Evolutionary conservation across 2,113 vertebrate genomes (phyloP), one percentile per base, ranked within the genome.

Genomic region (Colinus virginianus): DNA sequence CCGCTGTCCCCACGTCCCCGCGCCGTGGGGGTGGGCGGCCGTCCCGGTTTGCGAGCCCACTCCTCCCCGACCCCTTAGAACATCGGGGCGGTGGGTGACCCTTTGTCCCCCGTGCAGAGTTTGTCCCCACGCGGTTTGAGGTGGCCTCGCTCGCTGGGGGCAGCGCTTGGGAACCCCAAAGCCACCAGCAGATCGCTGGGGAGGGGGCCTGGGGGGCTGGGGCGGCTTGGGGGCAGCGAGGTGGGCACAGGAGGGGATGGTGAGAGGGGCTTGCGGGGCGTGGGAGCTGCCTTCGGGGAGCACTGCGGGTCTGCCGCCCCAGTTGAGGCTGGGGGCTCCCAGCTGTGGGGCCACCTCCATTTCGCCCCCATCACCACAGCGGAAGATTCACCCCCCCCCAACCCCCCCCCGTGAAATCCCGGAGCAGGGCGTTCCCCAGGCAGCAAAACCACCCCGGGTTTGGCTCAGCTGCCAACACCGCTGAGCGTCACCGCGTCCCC

Each of bases 251-350:
- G 11, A 8, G 25, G 26, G 34, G 48, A 7, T 2, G 7, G n/a
- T 5, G 25, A 28, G n/a, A 71, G 42, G 22, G 34, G 59, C 30
- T 14, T 7, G 8, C 9, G 19, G 83, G 26, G 76, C 7, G 5
- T 3, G 5, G 72, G 74, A 40, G 26, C 2, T 36, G 74, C 38
- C 18, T 12, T 18, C 21, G 71, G 5, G 62, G 58, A 32, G 42
- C 40, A n/a, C 30, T 45, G 26, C 1, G 0, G 1, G 45, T 18
- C 40, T 6, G 40, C 38, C 22, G 40, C 40, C 36, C 46, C 4
- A 0, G 4, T 0, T 14, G 14, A 59, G 17, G 13, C 21, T 30
- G 23, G 21, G 80, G 23, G 2, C 1, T 2, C 63, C 32, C 34
- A 32, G 56, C 34, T 28, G 1, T 34, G 22, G 7, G 14, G 4